Percentiles rank a stretch among this genome's conserved stretches.
Evolutionary conservation across 2,113 vertebrate species (phyloP).

Genomic region (Gymnarchus niloticus): DNA sequence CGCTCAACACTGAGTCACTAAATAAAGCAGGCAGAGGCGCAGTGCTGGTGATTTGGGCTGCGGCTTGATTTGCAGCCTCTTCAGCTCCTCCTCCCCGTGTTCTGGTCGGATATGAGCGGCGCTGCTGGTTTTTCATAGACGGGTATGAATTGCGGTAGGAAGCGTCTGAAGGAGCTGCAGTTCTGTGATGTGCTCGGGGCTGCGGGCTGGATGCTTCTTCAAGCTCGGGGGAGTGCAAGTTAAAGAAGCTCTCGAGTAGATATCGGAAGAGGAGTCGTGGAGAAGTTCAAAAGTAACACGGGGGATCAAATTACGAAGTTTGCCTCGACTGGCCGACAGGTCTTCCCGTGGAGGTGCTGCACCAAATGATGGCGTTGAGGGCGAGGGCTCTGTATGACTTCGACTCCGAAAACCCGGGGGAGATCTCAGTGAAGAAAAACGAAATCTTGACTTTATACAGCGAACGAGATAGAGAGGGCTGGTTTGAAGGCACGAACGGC

Average conservation of each 20-base stretch:
- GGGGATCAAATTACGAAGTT: neutral
- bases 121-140: constrained; percentile 20
- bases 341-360: constrained; percentile 9
- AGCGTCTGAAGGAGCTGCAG: neutral
- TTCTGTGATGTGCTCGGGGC: neutral
- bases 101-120: constrained; percentile 22
- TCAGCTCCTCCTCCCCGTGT: constrained; percentile 34
- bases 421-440: constrained; percentile 82
- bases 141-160: constrained; percentile 8
- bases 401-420: constrained; percentile 83
- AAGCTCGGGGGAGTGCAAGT: neutral
- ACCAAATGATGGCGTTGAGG: constrained; percentile 71
- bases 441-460: constrained; percentile 84
- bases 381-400: constrained; percentile 89
- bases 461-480: constrained; percentile 87
- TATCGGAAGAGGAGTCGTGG: neutral
- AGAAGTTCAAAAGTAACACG: neutral
- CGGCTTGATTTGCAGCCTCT: neutral
- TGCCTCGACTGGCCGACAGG: constrained; percentile 14
- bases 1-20: too few relatives aligned
- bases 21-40: too few relatives aligned
- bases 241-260: neutral
- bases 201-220: neutral
- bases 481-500: constrained; percentile 88
- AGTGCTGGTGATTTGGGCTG: neutral